These are phyloP conservation scores for Lagorchestes hirsutus DNA, from an alignment of 2,797 vertebrate species.

Conservation along the genomic window DNA sequence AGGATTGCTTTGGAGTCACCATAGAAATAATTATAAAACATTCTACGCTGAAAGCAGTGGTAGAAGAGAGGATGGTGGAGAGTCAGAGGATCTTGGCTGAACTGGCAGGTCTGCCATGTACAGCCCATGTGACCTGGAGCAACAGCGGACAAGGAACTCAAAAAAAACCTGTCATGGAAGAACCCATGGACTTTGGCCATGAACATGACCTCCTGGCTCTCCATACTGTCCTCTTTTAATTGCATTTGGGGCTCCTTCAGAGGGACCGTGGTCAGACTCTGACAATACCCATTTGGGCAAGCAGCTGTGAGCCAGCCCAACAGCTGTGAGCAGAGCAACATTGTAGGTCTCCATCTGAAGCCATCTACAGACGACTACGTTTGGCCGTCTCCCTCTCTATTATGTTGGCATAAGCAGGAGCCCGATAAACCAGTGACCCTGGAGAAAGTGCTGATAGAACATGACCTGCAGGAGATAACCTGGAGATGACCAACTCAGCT, in stretches of 20 bases:
- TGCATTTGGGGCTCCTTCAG: slow-evolving; percentile 71
- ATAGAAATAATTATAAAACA: not conserved
- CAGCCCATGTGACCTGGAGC: not conserved
- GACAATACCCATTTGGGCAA: slow-evolving; percentile 71
- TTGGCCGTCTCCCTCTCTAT: slow-evolving; percentile 60
- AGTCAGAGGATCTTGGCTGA: no score
- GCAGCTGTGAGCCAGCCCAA: slow-evolving; percentile 31
- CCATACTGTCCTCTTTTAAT: slow-evolving; percentile 24
- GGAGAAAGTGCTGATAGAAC: slow-evolving; percentile 39
- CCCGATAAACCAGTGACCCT: slow-evolving; percentile 49
- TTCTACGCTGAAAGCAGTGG: not conserved
- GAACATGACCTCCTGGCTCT: not conserved
- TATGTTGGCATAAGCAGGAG: slow-evolving; percentile 63
- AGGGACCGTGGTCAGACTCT: slow-evolving; percentile 72
- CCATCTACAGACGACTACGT: slow-evolving; percentile 53
- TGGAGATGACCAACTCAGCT: slow-evolving; percentile 61
- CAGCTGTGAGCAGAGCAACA: slow-evolving; percentile 64
- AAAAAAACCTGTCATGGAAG: not conserved
- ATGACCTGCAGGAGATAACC: slow-evolving; percentile 55
- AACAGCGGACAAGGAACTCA: not conserved
- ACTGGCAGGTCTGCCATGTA: not conserved
- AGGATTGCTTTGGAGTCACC: not conserved
- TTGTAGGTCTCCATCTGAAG: slow-evolving; percentile 55
- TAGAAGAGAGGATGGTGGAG: not conserved
- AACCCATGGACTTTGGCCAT: not conserved